A percentile compares a stretch with the other conserved stretches of the same genome.
Evolutionary conservation across 2,797 vertebrate species (phyloP).

Genomic region (Coilia nasus): DNA sequence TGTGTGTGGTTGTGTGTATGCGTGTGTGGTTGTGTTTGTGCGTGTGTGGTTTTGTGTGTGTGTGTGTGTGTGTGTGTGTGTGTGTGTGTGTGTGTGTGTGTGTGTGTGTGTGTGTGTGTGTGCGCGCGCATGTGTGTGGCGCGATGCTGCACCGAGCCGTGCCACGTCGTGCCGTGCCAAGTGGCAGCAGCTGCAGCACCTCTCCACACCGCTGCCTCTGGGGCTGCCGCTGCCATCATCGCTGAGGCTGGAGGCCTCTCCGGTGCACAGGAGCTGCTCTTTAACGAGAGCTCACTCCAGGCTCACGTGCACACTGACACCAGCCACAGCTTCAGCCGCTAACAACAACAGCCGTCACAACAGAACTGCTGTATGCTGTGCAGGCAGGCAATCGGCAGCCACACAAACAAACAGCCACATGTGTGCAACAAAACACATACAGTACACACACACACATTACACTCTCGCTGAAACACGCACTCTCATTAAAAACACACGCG

Average conservation of each 20-base stretch:
- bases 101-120: background rate
- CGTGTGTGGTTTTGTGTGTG: too few relatives aligned
- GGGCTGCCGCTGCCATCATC: background rate
- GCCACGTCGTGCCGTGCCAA: too few relatives aligned
- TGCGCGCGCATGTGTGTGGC: too few relatives aligned
- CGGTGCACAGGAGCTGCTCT: conserved; percentile 36
- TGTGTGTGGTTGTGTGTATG: too few relatives aligned
- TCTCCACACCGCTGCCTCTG: background rate
- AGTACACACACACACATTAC: background rate
- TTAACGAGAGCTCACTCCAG: conserved; percentile 53
- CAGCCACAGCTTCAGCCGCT: background rate
- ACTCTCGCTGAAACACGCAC: background rate
- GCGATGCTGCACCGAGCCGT: too few relatives aligned
- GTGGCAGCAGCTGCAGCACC: too few relatives aligned
- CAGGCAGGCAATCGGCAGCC: background rate
- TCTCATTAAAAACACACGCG: background rate
- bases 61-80: too few relatives aligned
- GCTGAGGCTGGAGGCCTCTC: conserved; percentile 26
- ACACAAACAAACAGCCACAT: background rate
- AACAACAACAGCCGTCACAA: background rate
- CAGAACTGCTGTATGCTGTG: background rate
- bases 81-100: background rate
- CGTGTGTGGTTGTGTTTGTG: too few relatives aligned
- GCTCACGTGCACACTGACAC: background rate
- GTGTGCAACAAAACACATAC: conserved; percentile 40